Base-by-base conservation (phyloP, 2,113 vertebrate species). In the Tautogolabrus adspersus region DNA sequence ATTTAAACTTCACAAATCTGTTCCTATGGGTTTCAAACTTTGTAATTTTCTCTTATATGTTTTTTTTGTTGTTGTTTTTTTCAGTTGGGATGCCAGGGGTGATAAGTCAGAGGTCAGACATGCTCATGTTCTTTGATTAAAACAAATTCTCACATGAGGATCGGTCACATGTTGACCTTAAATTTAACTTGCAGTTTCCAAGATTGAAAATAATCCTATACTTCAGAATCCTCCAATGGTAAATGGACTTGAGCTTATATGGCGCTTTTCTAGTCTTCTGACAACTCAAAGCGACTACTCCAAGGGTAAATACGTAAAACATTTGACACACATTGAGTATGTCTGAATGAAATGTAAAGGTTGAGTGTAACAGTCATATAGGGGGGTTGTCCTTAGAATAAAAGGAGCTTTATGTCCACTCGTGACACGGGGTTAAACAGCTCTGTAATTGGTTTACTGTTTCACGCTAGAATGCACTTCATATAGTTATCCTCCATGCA, bases 391-490 rank as follows among this genome's bases (percentile, higher is more conserved):
- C 30, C 63, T 68, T 15, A 46, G 77, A 73, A 49, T 82, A 58
- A 84, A 72, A 86, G 76, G 85, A 69, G 89, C 77, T 91, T 90
- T 88, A 21, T 76, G 62, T 49, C 0, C n/a, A 68, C 82, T 82
- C 66, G 84, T 91, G 83, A 83, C 75, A 1, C 40, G 0, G 38
- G 42, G 79, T 82, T 86, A 79, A 90, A 83, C 79, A 69, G 89
- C 77, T 85, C 61, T 52, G 56, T 87, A 88, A 91, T 82, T 74
- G 81, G 88, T 86, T 91, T 89, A 92, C 56, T 51, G 61, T 73
- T 81, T 83, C 82, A 77, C 30, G 66, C 67, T 58, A n/a, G 42
- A 83, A 72, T 59, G 62, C 56, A 38, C 30, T 5, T 18, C 15
- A 21, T 19, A 8, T 44, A 18, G 21, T 58, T 67, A 12, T 47